Conservation (phyloP, 2,888 invertebrate species). For the Drosophila diplacantha region DNA sequence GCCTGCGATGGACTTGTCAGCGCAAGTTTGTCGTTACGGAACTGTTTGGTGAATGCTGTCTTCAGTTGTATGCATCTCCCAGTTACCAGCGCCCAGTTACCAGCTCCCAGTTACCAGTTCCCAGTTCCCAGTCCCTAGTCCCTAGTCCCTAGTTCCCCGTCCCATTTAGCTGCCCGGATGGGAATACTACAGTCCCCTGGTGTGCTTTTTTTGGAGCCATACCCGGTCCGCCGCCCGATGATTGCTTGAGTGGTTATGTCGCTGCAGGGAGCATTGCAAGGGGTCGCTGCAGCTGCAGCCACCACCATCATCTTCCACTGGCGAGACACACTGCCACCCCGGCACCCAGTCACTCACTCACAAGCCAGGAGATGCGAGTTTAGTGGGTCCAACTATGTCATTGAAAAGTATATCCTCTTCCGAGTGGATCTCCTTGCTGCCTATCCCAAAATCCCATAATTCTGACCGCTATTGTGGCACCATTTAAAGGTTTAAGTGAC, state of each 20-base stretch:
- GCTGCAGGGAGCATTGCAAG: not conserved
- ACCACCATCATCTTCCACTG: not conserved
- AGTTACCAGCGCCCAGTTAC: not conserved
- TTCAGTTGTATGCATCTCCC: constrained; percentile 7
- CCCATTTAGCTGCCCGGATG: not conserved
- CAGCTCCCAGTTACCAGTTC: not conserved
- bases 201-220: not conserved
- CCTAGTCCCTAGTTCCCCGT: not conserved
- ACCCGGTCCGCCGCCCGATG: not conserved
- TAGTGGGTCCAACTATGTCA: not conserved
- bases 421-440: not conserved
- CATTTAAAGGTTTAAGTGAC: constrained; percentile 7
- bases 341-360: not conserved
- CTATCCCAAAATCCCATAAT: not conserved
- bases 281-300: constrained; percentile 1
- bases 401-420: not conserved
- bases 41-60: constrained; percentile 10
- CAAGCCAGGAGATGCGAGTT: not conserved
- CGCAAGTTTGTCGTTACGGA: constrained; percentile 14
- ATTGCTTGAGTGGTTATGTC: constrained; percentile 8
- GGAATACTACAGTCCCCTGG: constrained; percentile 2
- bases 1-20: constrained; percentile 10
- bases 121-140: not conserved
- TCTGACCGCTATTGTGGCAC: not conserved
- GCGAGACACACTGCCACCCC: too few species aligned